These are phyloP conservation scores for Aquatica leii DNA, from an alignment of 2,888 invertebrate species.

Conservation along the genomic window DNA sequence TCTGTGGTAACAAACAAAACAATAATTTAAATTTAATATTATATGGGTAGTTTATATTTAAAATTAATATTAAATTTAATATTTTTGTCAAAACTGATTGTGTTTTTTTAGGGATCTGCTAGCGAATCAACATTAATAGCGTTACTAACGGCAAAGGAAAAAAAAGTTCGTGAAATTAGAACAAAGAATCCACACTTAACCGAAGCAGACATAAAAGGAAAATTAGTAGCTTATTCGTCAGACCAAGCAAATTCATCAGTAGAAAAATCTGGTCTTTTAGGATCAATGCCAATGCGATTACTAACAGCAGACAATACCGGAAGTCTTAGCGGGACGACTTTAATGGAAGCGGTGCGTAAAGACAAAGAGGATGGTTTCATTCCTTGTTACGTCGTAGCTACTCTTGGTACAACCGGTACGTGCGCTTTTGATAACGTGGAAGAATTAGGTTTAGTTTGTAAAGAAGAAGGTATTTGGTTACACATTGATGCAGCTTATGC, in stretches of 20 bases:
- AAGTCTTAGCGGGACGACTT: slow-evolving; percentile 71
- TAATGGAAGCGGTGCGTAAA: slow-evolving; percentile 75
- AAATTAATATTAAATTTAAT: no score
- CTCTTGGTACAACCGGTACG: slow-evolving; percentile 76
- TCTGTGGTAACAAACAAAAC: no score
- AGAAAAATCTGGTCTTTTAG: slow-evolving; percentile 84
- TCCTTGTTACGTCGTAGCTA: slow-evolving; percentile 84
- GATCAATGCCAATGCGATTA: slow-evolving; percentile 78
- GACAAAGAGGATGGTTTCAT: slow-evolving; percentile 82
- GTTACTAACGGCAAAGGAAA: slow-evolving; percentile 79
- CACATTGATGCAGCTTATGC: slow-evolving; percentile 98
- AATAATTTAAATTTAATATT: no score
- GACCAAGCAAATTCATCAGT: slow-evolving; percentile 91
- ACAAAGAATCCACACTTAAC: slow-evolving; percentile 68
- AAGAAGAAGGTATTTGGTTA: slow-evolving; percentile 80
- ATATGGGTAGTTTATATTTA: no score
- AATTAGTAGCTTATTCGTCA: slow-evolving; percentile 83
- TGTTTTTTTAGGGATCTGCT: slow-evolving; percentile 77
- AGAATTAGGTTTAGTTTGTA: slow-evolving; percentile 85
- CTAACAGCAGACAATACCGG: slow-evolving; percentile 74
- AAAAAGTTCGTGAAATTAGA: slow-evolving; percentile 67
- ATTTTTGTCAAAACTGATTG: neutral
- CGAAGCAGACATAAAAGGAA: slow-evolving; percentile 71
- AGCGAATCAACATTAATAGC: slow-evolving; percentile 89
- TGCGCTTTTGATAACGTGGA: slow-evolving; percentile 89